These are phyloP conservation scores for Gymnarchus niloticus DNA, from an alignment of 2,113 vertebrate species.

Conservation along the genomic window DNA sequence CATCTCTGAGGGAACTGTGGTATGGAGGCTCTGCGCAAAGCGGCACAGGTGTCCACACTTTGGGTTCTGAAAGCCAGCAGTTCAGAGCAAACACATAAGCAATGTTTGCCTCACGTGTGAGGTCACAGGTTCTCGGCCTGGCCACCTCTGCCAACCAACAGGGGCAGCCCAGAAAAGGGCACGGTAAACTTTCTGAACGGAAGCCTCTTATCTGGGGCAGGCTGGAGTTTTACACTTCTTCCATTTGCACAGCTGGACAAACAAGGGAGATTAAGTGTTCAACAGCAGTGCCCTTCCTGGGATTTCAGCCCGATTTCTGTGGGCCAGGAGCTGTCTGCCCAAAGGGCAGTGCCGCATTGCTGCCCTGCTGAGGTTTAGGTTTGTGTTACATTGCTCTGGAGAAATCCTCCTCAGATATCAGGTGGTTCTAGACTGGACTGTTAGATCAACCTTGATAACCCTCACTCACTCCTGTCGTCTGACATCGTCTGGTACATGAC, in stretches of 20 bases:
- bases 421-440: background rate
- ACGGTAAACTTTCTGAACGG: background rate
- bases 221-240: background rate
- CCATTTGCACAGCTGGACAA: conserved; percentile 15
- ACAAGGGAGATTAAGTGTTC: background rate
- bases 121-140: background rate
- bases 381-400: background rate
- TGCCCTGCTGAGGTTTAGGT: background rate
- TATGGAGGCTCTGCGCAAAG: too few relatives aligned
- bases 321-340: background rate
- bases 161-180: background rate
- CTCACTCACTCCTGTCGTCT: background rate
- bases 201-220: conserved; percentile 3
- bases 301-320: background rate
- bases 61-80: background rate
- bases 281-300: background rate
- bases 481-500: background rate
- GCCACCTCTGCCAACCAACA: background rate
- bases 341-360: background rate
- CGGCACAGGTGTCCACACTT: background rate
- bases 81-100: background rate
- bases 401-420: background rate
- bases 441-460: background rate
- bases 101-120: background rate
- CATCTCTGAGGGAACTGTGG: background rate